These are phyloP conservation scores for Chymomyza amoena DNA, from an alignment of 2,888 invertebrate genomes.

Conservation along the genomic window DNA sequence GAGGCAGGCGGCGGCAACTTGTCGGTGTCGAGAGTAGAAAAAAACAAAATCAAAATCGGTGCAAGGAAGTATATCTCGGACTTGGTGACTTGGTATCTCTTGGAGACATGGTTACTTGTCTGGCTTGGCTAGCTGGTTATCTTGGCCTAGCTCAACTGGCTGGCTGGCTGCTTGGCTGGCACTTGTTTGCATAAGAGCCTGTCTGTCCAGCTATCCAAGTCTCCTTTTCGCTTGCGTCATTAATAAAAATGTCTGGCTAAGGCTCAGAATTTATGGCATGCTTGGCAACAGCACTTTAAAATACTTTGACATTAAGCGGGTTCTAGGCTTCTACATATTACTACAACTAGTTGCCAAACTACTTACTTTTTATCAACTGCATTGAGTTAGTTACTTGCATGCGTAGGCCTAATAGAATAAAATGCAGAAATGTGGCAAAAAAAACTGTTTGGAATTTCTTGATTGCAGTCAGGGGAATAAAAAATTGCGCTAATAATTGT, in stretches of 20 bases:
- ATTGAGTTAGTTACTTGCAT: too few relatives aligned
- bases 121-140: background rate
- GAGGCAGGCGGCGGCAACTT: background rate
- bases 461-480: background rate
- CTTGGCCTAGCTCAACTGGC: background rate
- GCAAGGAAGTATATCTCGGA: background rate
- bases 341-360: background rate
- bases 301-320: constrained; percentile 57
- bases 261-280: constrained; percentile 71
- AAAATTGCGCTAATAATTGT: background rate
- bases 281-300: constrained; percentile 59
- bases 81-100: background rate
- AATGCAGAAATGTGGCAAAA: background rate
- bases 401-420: background rate
- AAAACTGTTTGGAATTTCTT: background rate
- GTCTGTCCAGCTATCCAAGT: background rate
- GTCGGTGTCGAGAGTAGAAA: background rate
- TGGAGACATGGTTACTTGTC: background rate
- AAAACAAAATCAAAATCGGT: background rate
- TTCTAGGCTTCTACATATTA: constrained; percentile 25
- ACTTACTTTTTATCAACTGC: background rate
- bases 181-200: constrained; percentile 52
- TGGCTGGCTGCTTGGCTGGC: constrained; percentile 41
- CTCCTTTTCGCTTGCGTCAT: constrained; percentile 56
- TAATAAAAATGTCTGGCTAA: constrained; percentile 70